Percentiles rank a stretch among this genome's conserved stretches.
Conservation (phyloP, 2,888 invertebrate species). For the Pachycephus smyrnensis region DNA sequence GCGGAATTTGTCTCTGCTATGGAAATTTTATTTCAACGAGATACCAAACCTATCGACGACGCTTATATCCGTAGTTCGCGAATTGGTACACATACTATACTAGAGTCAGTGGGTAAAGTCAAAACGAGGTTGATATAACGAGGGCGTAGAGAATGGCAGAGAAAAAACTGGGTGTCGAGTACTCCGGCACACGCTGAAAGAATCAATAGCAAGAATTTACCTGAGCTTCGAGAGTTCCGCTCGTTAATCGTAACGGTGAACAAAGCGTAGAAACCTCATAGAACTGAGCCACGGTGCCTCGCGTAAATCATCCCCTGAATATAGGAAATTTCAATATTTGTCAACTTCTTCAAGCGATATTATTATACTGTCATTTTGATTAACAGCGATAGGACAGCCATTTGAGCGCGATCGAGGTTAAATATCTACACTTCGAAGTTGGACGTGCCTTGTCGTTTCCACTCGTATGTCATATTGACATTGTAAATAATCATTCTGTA, state of each 20-base stretch:
- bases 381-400: background rate
- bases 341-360: background rate
- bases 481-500: background rate
- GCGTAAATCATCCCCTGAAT: background rate
- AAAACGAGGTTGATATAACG: background rate
- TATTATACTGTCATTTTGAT: background rate
- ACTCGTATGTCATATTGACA: background rate
- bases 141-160: background rate
- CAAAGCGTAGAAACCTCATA: background rate
- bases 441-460: background rate
- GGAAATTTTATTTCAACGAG: background rate
- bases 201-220: background rate
- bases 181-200: background rate
- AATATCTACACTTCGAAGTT: background rate
- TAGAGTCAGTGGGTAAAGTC: background rate
- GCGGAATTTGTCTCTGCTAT: background rate
- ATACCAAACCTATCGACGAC: background rate
- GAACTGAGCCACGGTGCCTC: background rate
- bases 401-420: background rate
- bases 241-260: background rate
- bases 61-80: background rate
- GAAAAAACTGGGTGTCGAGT: background rate
- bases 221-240: background rate
- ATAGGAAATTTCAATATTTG: background rate
- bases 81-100: background rate